These are phyloP conservation scores for Trichogramma dendrolimi DNA, from an alignment of 2,888 invertebrate genomes.

Conservation along the genomic window DNA sequence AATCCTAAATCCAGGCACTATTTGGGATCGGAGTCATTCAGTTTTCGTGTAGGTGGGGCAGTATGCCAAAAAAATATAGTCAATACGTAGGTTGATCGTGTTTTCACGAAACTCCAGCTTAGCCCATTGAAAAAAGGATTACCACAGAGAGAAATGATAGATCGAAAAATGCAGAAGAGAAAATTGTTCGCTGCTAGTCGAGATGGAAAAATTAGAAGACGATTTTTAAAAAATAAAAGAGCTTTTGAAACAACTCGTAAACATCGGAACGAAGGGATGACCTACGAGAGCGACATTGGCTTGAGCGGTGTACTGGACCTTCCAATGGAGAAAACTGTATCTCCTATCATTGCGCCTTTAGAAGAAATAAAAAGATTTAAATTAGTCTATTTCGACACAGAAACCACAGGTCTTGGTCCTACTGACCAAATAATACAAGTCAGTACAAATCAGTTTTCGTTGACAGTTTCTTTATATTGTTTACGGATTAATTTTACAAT, in stretches of 20 bases:
- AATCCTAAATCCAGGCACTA: conserved; percentile 27
- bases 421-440: conserved; percentile 22
- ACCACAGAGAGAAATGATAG: too few species aligned
- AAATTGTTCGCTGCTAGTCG: background rate
- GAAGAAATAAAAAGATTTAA: conserved; percentile 5
- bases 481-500: too few species aligned
- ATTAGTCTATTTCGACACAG: conserved; percentile 20
- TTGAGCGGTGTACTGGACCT: background rate
- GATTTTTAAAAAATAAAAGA: background rate
- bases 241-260: background rate
- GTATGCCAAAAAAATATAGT: conserved; percentile 24
- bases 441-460: background rate
- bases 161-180: too few species aligned
- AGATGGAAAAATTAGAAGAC: background rate
- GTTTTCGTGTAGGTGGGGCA: conserved; percentile 20
- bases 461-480: too few species aligned
- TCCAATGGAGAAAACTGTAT: background rate
- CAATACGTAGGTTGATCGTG: conserved; percentile 8
- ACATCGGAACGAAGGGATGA: background rate
- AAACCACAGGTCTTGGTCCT: conserved; percentile 19
- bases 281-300: background rate
- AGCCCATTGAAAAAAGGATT: background rate
- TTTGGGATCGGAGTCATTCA: conserved; percentile 13
- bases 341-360: too few species aligned
- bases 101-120: background rate